Base-by-base conservation (phyloP, 1,140 invertebrate species). In the Drosophila insularis region DNA sequence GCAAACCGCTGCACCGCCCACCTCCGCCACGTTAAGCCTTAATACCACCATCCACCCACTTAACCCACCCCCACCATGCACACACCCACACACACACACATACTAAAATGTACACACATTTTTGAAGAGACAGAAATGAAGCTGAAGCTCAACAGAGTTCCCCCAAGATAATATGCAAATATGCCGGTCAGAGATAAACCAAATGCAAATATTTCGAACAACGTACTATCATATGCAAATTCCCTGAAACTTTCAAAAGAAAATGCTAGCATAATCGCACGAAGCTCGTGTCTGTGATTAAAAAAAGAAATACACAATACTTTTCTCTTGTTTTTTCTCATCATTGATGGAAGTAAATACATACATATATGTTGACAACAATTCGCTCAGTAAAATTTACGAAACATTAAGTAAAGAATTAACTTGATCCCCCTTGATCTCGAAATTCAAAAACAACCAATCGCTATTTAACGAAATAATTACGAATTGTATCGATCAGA, bases 1-100 rank as follows among this genome's bases (percentile, higher is more conserved):
- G 31, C 40, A 55, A 69, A 46, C 50, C 21, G 46, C 50, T 50
- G 43, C 46, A 55, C 32, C 63, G 60, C 71, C 43, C 8, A 11
- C 43, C 23, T 37, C 54, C 23, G 31, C 54, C 53, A 60, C 54
- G 35, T 13, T 11, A 35, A 69, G 43, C 43, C 43, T 46, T 17
- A 19, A 43, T 14, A 72, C 69, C 27, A 14, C 27, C 50, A 70
- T 10, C 58, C 31, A 64, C 17, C 31, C 27, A 27, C 27, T 27
- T 27, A 27, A 27, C 27, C 27, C 27, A 27, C 23, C 31, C 37
- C 11, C 31, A n/a, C 32, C 17, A 59, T 23, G 8, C 32, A 59
- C 56, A 37, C n/a, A 8, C 21, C 10, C 8, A 64, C 53, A 70
- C 53, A 43, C 19, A 50, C 17, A 50, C 43, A 43, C 43, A 50